Percentiles rank a stretch among this genome's conserved stretches.
Evolutionary conservation across 2,888 invertebrate species (phyloP).

Genomic region (Podabrus alpinus): DNA sequence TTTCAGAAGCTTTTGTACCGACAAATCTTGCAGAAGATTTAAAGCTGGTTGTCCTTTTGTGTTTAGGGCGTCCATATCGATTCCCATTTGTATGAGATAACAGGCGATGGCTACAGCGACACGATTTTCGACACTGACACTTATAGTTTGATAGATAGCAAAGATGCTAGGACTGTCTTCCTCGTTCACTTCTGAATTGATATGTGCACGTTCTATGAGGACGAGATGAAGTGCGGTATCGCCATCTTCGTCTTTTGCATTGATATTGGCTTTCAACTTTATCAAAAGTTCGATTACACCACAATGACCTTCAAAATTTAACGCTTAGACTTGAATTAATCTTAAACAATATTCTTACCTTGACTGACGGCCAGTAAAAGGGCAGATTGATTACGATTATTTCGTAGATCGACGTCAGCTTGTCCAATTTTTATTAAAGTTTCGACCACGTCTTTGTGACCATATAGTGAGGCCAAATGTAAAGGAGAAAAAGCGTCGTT

Average conservation of each 20-base stretch:
- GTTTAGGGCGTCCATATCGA: conserved; percentile 67
- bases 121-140: conserved; percentile 57
- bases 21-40: conserved; percentile 64
- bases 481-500: conserved; percentile 87
- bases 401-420: conserved; percentile 77
- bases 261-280: conserved; percentile 67
- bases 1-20: conserved; percentile 59
- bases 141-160: conserved; percentile 57
- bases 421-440: conserved; percentile 69
- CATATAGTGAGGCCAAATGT: conserved; percentile 83
- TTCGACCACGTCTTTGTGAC: conserved; percentile 74
- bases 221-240: conserved; percentile 80
- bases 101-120: conserved; percentile 72
- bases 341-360: conserved; percentile 51
- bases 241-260: conserved; percentile 80
- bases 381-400: conserved; percentile 82
- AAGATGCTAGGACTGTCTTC: conserved; percentile 67
- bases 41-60: conserved; percentile 71
- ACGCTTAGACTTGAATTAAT: conserved; percentile 43
- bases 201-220: conserved; percentile 66
- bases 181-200: conserved; percentile 61
- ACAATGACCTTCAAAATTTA: conserved; percentile 62
- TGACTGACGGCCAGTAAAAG: conserved; percentile 80
- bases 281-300: conserved; percentile 71
- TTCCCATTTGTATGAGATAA: conserved; percentile 70